These are phyloP conservation scores for Andricus grossulariae DNA, from an alignment of 1,140 invertebrate species.

Conservation along the genomic window DNA sequence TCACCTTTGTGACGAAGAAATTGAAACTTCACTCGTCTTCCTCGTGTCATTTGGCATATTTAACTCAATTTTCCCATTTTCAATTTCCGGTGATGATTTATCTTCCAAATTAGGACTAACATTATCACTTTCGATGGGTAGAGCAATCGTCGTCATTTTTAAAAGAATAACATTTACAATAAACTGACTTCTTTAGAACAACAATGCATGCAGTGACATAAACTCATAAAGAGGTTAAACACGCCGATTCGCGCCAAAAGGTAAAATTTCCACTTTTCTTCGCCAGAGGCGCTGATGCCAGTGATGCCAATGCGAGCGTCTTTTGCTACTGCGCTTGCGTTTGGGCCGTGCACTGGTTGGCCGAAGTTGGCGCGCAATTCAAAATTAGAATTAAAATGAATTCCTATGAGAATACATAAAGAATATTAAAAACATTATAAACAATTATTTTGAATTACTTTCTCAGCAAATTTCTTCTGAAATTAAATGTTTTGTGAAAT, in stretches of 20 bases:
- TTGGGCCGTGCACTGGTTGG: no score
- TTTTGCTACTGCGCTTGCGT: no score
- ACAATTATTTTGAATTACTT: no score
- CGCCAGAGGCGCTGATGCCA: background rate
- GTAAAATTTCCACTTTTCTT: background rate
- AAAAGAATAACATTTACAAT: background rate
- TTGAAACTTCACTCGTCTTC: background rate
- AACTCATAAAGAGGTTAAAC: background rate
- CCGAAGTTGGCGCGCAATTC: no score
- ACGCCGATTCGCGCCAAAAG: conserved; percentile 2
- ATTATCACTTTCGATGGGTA: conserved; percentile 48
- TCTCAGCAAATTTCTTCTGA: no score
- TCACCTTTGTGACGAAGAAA: background rate
- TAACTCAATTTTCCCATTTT: background rate
- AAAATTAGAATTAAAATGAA: no score
- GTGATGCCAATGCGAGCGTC: no score
- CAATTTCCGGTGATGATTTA: background rate
- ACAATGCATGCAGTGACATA: background rate
- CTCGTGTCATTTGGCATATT: background rate
- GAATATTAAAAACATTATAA: no score
- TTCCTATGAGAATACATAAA: no score
- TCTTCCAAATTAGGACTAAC: conserved; percentile 46
- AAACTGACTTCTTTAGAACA: conserved; percentile 29
- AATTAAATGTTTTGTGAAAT: no score
- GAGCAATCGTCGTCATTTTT: conserved; percentile 31